phyloP scores from a whole-genome alignment of 2,113 vertebrate genomes.

The Rhodinocichla rosea region DNA sequence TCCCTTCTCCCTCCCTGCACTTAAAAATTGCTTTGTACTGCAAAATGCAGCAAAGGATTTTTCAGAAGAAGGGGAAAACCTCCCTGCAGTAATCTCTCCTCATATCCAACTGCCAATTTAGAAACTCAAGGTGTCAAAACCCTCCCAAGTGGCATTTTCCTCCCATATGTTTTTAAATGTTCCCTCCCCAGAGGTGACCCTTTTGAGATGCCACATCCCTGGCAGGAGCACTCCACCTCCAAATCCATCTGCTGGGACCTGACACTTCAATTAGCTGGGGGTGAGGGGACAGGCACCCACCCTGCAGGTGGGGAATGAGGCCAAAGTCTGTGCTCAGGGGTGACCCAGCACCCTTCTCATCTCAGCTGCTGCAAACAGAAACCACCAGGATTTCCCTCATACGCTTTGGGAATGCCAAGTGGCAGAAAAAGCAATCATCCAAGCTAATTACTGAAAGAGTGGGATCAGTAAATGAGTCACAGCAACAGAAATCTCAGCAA shows the following conservation, averaged over 20 bases:
- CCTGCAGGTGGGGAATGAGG: background rate
- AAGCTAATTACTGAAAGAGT: background rate
- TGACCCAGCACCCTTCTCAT: background rate
- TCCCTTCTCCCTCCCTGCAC: background rate
- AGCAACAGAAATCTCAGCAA: background rate
- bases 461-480: constrained; percentile 8
- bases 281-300: background rate
- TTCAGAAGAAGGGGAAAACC: background rate
- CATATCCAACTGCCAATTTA: background rate
- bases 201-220: background rate
- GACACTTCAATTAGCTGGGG: background rate
- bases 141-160: background rate
- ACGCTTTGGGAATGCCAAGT: background rate
- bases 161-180: background rate
- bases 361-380: background rate
- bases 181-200: background rate
- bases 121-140: background rate
- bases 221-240: background rate
- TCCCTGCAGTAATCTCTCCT: background rate
- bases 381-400: constrained; percentile 5
- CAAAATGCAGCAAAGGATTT: background rate
- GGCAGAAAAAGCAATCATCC: background rate
- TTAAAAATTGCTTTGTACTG: background rate
- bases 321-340: background rate
- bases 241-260: background rate